phyloP scores from a whole-genome alignment of 2,888 invertebrate species.

The Epinotia demarniana region DNA sequence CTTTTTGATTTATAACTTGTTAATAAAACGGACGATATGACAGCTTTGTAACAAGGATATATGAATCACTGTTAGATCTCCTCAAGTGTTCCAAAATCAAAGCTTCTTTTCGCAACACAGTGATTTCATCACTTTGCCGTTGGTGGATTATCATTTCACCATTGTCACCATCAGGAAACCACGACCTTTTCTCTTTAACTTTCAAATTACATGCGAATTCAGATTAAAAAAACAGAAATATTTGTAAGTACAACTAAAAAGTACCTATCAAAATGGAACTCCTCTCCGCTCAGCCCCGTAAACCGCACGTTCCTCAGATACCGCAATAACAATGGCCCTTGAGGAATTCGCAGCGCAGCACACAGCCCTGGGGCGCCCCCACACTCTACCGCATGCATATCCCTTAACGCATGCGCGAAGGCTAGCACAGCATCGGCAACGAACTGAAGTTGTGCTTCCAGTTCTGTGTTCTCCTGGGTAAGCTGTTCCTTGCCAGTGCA shows the following conservation, averaged over 20 bases:
- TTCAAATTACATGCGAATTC: no score
- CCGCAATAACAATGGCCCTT: constrained; percentile 93
- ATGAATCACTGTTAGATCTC: no score
- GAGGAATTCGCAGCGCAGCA: constrained; percentile 94
- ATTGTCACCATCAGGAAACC: no score
- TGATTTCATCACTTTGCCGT: no score
- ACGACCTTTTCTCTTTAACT: no score
- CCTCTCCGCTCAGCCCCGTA: constrained; percentile 90
- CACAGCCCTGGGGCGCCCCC: constrained; percentile 91
- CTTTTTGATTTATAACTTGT: no score
- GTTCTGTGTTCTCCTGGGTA: constrained; percentile 89
- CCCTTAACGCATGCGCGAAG: constrained; percentile 95
- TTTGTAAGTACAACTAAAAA: neutral
- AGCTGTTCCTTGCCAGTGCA: constrained; percentile 93
- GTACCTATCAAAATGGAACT: constrained; percentile 87
- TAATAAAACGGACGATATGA: no score
- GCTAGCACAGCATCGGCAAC: constrained; percentile 98
- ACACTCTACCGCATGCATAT: constrained; percentile 94
- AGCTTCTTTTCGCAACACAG: no score
- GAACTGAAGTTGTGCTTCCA: constrained; percentile 97
- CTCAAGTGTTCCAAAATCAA: no score
- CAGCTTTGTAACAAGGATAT: no score
- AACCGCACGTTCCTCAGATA: constrained; percentile 95
- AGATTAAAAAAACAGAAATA: no score
- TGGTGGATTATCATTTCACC: no score